Base-by-base conservation (phyloP, 2,113 vertebrate genomes). In the Marcusenius ussheri region DNA sequence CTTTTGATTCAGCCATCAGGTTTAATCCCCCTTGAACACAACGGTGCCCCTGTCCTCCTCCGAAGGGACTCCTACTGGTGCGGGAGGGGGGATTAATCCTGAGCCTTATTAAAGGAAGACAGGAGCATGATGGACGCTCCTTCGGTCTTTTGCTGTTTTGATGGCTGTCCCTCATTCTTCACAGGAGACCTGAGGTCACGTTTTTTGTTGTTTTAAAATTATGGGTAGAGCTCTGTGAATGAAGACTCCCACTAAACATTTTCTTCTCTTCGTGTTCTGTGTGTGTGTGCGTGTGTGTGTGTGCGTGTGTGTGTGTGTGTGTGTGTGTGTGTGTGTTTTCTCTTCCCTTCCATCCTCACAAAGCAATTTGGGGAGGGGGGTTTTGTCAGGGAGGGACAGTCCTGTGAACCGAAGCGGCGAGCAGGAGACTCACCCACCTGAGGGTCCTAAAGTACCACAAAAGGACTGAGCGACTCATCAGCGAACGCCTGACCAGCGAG, bases 1-100 rank as follows among this genome's bases (percentile, higher is more conserved):
- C 96, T 97, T 97, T 96, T 97, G 94, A 97, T 97, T 97, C 95
- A 94, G 94, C 94, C 94, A 95, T 93, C 91, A 89, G 93, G 95
- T 95, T 95, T 95, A 96, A 96, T 95, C 95, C 95, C 92, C 31
- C 0, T 39, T 13, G 93, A 91, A 95, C 95, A 97, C 96, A 96
- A 95, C 95, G 94, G 96, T 93, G 92, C 93, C 94, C 95, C 96
- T 95, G 96, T 96, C 95, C 94, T 95, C 91, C 88, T 90, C 93
- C 93, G 95, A 95, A 95, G 95, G 94, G 93, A 95, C 95, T 95
- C 93, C 93, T 94, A 95, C 96, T 94, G 94, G 94, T 93, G 89
- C 92, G 92, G 92, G 90, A 92, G 94, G 90, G 90, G 91, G 92
- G 90, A 93, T 94, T 95, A 95, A 94, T 95, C 92, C 92, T 91